Percentiles rank a stretch among this genome's conserved stretches.
phyloP scores from a whole-genome alignment of 2,113 vertebrate genomes.

The Coregonus clupeaformis region DNA sequence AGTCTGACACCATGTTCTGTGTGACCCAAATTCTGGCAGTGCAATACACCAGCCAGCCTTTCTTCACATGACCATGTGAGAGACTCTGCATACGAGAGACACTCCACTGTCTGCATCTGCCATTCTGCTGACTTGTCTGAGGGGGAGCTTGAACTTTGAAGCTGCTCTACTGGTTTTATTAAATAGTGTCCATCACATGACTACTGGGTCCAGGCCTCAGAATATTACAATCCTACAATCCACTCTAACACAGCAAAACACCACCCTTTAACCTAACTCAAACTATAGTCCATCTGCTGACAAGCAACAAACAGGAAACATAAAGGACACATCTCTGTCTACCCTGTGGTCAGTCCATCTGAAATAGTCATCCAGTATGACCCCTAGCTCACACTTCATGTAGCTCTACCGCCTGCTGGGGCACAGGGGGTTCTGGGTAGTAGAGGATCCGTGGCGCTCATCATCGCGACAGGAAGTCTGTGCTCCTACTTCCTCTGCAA shows the following conservation, averaged over 20 bases:
- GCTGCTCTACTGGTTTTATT: neutral
- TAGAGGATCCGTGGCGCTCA: neutral
- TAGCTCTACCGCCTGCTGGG: slow-evolving; percentile 41
- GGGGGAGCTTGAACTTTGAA: neutral
- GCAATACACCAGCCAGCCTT: neutral
- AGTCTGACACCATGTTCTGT: neutral
- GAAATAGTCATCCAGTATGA: slow-evolving; percentile 60
- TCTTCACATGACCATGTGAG: neutral
- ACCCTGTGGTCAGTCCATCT: slow-evolving; percentile 27
- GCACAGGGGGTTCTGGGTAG: slow-evolving; percentile 47
- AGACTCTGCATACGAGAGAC: neutral
- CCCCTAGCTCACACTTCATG: slow-evolving; percentile 63
- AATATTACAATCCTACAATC: slow-evolving; percentile 39
- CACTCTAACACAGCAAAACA: slow-evolving; percentile 21
- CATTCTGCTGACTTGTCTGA: neutral
- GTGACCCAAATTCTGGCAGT: neutral
- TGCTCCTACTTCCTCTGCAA: slow-evolving; percentile 58
- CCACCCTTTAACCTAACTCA: slow-evolving; percentile 48
- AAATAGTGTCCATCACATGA: neutral
- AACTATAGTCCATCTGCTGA: slow-evolving; percentile 43
- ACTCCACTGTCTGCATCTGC: neutral
- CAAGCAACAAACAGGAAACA: slow-evolving; percentile 64
- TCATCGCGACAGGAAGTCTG: slow-evolving; percentile 55
- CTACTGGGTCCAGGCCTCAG: slow-evolving; percentile 6
- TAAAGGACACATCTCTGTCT: slow-evolving; percentile 62